phyloP scores from a whole-genome alignment of 2,797 vertebrate genomes.

The Salmo trutta region DNA sequence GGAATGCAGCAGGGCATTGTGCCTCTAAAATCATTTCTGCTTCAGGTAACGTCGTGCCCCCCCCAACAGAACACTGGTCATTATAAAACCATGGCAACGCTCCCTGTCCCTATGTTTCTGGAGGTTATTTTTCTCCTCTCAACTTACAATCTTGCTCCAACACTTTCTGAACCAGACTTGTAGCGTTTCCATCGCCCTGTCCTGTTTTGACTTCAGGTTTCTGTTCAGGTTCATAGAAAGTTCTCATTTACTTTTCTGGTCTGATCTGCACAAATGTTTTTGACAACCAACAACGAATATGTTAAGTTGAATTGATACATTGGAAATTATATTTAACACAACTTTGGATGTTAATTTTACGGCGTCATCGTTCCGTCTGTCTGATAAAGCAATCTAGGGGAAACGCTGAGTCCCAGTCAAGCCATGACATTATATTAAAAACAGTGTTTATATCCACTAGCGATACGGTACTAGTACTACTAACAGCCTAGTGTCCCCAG shows the following conservation, averaged over 20 bases:
- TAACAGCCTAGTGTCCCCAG: background rate
- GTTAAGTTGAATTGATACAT: background rate
- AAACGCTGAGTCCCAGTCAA: background rate
- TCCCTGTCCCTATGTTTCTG: constrained; percentile 37
- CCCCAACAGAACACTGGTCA: constrained; percentile 49
- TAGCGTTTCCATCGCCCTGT: constrained; percentile 14
- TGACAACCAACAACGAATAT: too few relatives aligned
- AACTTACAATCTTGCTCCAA: constrained; percentile 44
- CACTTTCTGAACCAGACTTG: constrained; percentile 16
- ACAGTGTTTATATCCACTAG: too few relatives aligned
- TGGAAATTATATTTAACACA: background rate
- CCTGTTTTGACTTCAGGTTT: constrained; percentile 10
- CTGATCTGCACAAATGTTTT: background rate
- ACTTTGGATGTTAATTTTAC: background rate
- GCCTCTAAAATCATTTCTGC: constrained; percentile 58
- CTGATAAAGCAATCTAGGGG: background rate
- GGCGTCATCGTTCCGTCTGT: background rate
- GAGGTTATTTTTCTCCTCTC: constrained; percentile 39
- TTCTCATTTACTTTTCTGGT: background rate
- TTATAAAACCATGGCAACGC: constrained; percentile 48
- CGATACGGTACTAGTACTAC: too few relatives aligned
- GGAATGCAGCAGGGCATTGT: constrained; percentile 61
- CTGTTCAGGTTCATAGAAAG: constrained; percentile 10
- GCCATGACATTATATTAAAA: too few relatives aligned
- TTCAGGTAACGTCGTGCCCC: constrained; percentile 47